phyloP scores from a whole-genome alignment of 2,113 vertebrate species.

The Candoia aspera region DNA sequence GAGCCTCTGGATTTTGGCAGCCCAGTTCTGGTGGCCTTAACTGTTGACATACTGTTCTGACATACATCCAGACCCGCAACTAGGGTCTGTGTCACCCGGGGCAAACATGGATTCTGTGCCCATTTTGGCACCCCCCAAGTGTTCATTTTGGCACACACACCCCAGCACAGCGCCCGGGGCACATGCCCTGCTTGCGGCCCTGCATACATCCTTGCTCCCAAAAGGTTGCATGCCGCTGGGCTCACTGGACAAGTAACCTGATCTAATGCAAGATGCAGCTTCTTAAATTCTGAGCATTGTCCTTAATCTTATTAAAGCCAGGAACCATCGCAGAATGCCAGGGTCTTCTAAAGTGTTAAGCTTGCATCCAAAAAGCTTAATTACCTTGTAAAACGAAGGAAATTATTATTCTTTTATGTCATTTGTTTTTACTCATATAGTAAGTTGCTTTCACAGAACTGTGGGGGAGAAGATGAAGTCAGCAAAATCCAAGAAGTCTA shows the following conservation, averaged over 20 bases:
- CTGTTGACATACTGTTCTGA: background rate
- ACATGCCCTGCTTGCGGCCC: too few relatives aligned
- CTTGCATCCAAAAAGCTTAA: constrained; percentile 76
- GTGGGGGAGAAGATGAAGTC: constrained; percentile 8
- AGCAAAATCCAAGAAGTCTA: constrained; percentile 46
- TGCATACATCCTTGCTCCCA: background rate
- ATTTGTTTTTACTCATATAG: constrained; percentile 70
- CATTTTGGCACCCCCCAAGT: too few relatives aligned
- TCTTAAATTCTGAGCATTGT: background rate
- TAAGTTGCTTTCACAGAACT: constrained; percentile 66
- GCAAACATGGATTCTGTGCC: too few relatives aligned
- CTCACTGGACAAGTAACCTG: background rate
- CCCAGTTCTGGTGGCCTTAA: background rate
- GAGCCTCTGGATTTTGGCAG: background rate
- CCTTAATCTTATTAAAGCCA: constrained; percentile 63
- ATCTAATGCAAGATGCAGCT: background rate
- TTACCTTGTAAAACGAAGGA: constrained; percentile 76
- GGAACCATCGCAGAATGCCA: constrained; percentile 66
- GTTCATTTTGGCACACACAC: too few relatives aligned
- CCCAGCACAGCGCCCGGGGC: too few relatives aligned
- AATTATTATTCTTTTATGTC: constrained; percentile 79
- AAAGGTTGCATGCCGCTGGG: background rate
- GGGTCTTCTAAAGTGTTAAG: constrained; percentile 67
- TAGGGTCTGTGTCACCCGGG: too few relatives aligned
- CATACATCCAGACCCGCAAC: too few relatives aligned